Evolutionary conservation across 1,140 invertebrate species (phyloP).

Genomic region (Eumeta japonica): DNA sequence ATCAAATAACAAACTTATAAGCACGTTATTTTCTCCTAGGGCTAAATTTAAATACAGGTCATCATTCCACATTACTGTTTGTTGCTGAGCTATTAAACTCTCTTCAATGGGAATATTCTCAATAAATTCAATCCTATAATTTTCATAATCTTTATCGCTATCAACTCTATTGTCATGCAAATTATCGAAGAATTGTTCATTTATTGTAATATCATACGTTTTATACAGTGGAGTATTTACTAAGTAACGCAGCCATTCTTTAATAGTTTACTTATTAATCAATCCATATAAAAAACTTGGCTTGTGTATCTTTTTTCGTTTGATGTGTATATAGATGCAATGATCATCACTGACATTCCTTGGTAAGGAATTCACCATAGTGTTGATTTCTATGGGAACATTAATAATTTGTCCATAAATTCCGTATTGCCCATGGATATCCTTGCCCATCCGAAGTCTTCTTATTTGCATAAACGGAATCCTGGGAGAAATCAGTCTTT

Average conservation of each 20-base stretch:
- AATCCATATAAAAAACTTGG: slow-evolving; percentile 9
- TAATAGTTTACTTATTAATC: slow-evolving; percentile 12
- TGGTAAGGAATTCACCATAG: slow-evolving; percentile 13
- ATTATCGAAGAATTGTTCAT: slow-evolving; percentile 8
- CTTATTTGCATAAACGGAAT: slow-evolving; percentile 23
- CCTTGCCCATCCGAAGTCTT: slow-evolving; percentile 12
- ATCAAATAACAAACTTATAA: slow-evolving; percentile 17
- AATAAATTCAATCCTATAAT: slow-evolving; percentile 11
- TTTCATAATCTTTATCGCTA: too few species aligned
- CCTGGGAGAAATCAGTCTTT: slow-evolving; percentile 19
- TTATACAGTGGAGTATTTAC: slow-evolving; percentile 11
- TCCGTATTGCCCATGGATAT: slow-evolving; percentile 13
- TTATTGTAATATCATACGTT: slow-evolving; percentile 1
- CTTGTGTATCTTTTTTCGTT: slow-evolving; percentile 16
- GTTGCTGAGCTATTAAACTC: slow-evolving; percentile 22
- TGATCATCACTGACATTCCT: slow-evolving; percentile 13
- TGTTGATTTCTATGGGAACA: slow-evolving; percentile 12
- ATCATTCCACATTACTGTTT: slow-evolving; percentile 28
- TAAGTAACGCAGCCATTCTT: slow-evolving; percentile 13
- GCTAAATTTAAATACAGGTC: slow-evolving; percentile 24
- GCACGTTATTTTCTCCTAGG: slow-evolving; percentile 17
- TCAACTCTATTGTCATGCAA: too few species aligned
- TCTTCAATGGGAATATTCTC: slow-evolving; percentile 20
- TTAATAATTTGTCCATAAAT: slow-evolving; percentile 16
- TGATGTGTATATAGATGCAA: slow-evolving; percentile 10